Base-by-base conservation (phyloP, 2,113 vertebrate genomes). In the Petrocephalus microphthalmus region DNA sequence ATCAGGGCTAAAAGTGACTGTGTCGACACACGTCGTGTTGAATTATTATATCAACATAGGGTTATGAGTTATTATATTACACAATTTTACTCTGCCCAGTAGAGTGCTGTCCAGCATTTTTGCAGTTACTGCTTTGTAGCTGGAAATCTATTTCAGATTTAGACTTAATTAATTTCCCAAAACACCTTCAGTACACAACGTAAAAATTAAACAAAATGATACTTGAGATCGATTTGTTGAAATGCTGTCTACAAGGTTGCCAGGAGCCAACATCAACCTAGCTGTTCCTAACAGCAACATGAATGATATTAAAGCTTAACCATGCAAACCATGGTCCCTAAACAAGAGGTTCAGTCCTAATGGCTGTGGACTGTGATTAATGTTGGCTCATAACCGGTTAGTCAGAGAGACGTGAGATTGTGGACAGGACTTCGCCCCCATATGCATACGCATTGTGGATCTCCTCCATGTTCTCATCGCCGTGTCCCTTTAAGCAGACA, bases 1-100 rank as follows among this genome's bases (percentile, higher is more conserved):
- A 78, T 78, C 71, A 42, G 71, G 33, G 33, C 71, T 78, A 42
- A 37, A 42, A 78, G 33, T 42, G 15, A 78, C 33, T 17, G 53
- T 78, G 71, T 42, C 71, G 33, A 78, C 71, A 42, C 71, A 42
- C 25, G 33, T 42, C 5, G 71, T 19, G 71, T 17, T 78, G 71
- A 78, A 78, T 78, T 78, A 78, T 7, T 42, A 42, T 17, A 42
- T 67, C n/a, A 67, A 13, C 60, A 29, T 67, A 67, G 10, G n/a
- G n/a, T 67, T 67, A 67, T 42, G 71, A 78, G 33, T 78, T 78
- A 78, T 78, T 78, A 37, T 78, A 78, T 78, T 78, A 78, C 33
- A 19, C 3, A 42, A 7, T 42, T 19, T 78, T 4, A 2, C 67
- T 33, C 29, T 78, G 71, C 37, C 71, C 71, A 0, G 33, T 4